Conservation (phyloP, 2,113 vertebrate species). For the Amphiprion ocellaris region DNA sequence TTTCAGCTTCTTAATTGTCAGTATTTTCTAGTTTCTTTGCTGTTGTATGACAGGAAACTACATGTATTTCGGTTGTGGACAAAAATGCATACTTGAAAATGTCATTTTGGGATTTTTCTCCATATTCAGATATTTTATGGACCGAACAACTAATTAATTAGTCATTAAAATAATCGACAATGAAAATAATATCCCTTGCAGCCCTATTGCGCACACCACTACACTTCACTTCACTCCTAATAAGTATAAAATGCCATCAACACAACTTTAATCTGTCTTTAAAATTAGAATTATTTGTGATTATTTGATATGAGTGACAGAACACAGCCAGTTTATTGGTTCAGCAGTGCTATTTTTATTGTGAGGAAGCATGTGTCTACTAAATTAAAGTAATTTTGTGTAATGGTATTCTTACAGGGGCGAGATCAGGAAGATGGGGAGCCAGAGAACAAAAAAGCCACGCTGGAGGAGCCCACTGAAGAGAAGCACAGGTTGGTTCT, state of each 20-base stretch:
- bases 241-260: not conserved
- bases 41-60: no score
- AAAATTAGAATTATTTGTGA: not conserved
- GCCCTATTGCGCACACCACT: not conserved
- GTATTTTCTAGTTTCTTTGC: no score
- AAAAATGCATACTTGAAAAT: no score
- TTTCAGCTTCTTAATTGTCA: no score
- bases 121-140: no score
- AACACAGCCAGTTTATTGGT: not conserved
- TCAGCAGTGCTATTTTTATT: not conserved
- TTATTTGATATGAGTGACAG: not conserved
- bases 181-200: no score
- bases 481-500: conserved; percentile 87
- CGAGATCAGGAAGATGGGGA: conserved; percentile 81
- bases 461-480: conserved; percentile 80
- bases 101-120: no score
- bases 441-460: conserved; percentile 83
- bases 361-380: not conserved
- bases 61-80: no score
- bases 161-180: no score
- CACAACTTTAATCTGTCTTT: not conserved
- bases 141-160: no score
- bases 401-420: conserved; percentile 78
- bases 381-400: not conserved
- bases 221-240: not conserved